Evolutionary conservation across 2,888 invertebrate genomes (phyloP).

Genomic region (Sarcophaga carnaria): DNA sequence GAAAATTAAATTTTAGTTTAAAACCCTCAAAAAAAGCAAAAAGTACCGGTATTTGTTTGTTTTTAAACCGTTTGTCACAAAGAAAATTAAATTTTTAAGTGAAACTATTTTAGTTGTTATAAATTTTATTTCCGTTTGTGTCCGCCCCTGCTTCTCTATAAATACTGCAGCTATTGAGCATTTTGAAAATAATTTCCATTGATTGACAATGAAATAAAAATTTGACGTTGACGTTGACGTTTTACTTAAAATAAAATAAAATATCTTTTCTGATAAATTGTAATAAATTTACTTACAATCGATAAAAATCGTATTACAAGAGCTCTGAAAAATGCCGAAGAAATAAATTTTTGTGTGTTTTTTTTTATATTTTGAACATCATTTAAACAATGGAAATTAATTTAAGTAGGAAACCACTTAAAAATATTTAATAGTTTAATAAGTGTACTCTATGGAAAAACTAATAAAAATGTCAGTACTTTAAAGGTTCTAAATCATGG

Average conservation of each 20-base stretch:
- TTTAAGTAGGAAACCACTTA: neutral
- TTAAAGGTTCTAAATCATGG: neutral
- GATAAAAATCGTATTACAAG: neutral
- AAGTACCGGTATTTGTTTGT: slow-evolving; percentile 1
- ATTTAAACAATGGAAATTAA: neutral
- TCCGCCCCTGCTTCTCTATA: no score
- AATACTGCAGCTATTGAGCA: neutral
- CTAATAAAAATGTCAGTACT: neutral
- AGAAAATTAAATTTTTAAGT: slow-evolving; percentile 21
- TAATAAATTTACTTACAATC: neutral
- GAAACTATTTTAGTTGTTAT: slow-evolving; percentile 30
- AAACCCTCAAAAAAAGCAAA: neutral
- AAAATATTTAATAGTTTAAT: neutral
- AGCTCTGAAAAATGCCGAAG: neutral
- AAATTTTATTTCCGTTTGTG: slow-evolving; percentile 45
- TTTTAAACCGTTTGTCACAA: slow-evolving; percentile 10
- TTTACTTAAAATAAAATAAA: neutral
- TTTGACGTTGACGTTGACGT: neutral
- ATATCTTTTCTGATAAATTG: neutral
- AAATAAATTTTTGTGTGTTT: neutral
- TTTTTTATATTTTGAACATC: neutral
- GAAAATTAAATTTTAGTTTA: neutral
- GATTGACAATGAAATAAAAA: slow-evolving; percentile 17
- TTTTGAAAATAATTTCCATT: neutral
- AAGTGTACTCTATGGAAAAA: neutral